These are phyloP conservation scores for Petrophora chlorosata DNA, from an alignment of 2,888 invertebrate genomes.

Conservation along the genomic window DNA sequence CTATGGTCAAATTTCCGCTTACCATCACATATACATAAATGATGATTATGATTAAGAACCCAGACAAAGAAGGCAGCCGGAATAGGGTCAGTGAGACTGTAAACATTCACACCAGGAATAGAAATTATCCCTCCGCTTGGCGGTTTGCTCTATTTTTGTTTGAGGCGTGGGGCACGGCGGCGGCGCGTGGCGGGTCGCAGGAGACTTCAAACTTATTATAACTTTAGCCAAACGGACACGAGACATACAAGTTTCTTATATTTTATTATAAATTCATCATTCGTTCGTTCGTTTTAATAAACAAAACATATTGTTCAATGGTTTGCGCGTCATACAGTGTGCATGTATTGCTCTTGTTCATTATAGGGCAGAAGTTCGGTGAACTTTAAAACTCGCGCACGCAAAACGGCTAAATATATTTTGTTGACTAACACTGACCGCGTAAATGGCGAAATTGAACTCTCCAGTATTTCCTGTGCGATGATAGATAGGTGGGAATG, in stretches of 20 bases:
- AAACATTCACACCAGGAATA: slow-evolving; percentile 62
- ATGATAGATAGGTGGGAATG: slow-evolving; percentile 33
- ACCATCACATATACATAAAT: neutral
- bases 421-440: slow-evolving; percentile 72
- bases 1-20: neutral
- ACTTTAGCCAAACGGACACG: slow-evolving; percentile 31
- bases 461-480: slow-evolving; percentile 65
- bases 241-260: no score
- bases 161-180: slow-evolving; percentile 45
- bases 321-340: no score
- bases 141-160: slow-evolving; percentile 61
- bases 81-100: slow-evolving; percentile 45
- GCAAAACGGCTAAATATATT: slow-evolving; percentile 75
- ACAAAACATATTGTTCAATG: no score
- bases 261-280: no score
- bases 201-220: slow-evolving; percentile 55
- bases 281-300: no score
- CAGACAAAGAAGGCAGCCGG: slow-evolving; percentile 7
- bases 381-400: slow-evolving; percentile 53
- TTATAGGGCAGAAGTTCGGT: slow-evolving; percentile 51
- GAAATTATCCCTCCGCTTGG: slow-evolving; percentile 64
- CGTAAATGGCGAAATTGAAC: slow-evolving; percentile 64
- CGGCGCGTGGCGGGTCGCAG: slow-evolving; percentile 47
- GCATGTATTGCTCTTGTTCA: slow-evolving; percentile 3
- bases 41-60: no score